Conservation (phyloP, 2,113 vertebrate genomes). For the Tragelaphus scriptus region DNA sequence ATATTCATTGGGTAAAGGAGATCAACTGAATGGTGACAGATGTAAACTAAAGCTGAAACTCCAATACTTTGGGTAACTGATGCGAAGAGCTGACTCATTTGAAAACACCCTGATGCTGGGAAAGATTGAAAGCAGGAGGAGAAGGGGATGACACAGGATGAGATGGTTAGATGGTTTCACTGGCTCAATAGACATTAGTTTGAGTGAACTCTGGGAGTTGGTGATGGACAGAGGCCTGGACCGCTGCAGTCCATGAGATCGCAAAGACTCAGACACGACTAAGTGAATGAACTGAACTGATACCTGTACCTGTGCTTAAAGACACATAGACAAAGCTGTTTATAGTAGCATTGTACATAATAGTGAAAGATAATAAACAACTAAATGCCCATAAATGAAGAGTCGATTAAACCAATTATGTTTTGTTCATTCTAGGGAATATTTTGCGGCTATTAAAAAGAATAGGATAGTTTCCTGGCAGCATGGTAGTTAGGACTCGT, state of each 20-base stretch:
- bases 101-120: background rate
- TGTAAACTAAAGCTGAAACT: background rate
- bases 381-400: background rate
- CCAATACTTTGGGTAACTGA: background rate
- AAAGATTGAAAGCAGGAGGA: background rate
- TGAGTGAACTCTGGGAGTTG: background rate
- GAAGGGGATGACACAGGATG: background rate
- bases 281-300: background rate
- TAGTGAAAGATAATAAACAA: background rate
- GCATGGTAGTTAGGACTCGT: background rate
- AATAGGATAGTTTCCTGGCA: background rate
- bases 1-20: background rate
- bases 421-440: background rate
- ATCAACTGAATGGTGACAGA: background rate
- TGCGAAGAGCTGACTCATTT: background rate
- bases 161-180: background rate
- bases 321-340: background rate
- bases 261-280: accelerated
- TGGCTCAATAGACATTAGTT: background rate
- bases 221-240: background rate
- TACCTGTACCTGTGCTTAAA: background rate
- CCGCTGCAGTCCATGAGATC: background rate
- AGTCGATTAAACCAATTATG: background rate
- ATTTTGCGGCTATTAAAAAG: background rate
- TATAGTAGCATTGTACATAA: background rate